Evolutionary conservation across 2,888 invertebrate genomes (phyloP).

Genomic region (Zootermopsis nevadensis): DNA sequence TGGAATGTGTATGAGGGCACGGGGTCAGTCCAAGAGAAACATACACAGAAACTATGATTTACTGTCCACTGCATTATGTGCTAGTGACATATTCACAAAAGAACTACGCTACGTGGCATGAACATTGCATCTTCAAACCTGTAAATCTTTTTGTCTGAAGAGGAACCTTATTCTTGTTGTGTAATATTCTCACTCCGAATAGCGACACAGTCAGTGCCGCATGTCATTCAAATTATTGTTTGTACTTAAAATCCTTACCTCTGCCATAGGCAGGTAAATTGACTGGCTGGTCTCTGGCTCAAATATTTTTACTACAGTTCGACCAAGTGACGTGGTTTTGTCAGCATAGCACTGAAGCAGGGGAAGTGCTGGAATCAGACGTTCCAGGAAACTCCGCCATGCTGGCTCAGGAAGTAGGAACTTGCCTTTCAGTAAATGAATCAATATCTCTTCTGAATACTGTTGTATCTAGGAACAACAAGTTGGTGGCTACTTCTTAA

Average conservation of each 20-base stretch:
- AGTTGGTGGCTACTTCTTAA: neutral
- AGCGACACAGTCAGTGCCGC: no score
- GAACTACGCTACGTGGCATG: no score
- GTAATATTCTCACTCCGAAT: no score
- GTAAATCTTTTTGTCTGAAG: no score
- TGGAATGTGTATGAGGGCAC: constrained; percentile 50
- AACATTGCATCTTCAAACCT: no score
- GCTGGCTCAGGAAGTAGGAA: constrained; percentile 70
- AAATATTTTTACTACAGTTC: constrained; percentile 72
- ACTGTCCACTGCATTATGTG: no score
- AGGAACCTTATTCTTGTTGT: no score
- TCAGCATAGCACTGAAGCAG: constrained; percentile 70
- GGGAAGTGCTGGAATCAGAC: constrained; percentile 70
- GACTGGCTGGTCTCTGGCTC: constrained; percentile 73
- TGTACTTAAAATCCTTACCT: constrained; percentile 60
- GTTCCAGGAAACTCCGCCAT: constrained; percentile 72
- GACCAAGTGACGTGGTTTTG: constrained; percentile 67
- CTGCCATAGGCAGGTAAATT: constrained; percentile 69
- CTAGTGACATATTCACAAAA: no score
- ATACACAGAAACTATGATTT: no score
- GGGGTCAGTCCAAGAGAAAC: no score
- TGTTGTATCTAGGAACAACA: constrained; percentile 66
- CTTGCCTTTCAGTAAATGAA: constrained; percentile 73
- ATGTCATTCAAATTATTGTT: no score
- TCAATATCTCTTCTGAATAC: constrained; percentile 71